Evolutionary conservation across 2,113 vertebrate genomes (phyloP).

Genomic region (Pedetes capensis): DNA sequence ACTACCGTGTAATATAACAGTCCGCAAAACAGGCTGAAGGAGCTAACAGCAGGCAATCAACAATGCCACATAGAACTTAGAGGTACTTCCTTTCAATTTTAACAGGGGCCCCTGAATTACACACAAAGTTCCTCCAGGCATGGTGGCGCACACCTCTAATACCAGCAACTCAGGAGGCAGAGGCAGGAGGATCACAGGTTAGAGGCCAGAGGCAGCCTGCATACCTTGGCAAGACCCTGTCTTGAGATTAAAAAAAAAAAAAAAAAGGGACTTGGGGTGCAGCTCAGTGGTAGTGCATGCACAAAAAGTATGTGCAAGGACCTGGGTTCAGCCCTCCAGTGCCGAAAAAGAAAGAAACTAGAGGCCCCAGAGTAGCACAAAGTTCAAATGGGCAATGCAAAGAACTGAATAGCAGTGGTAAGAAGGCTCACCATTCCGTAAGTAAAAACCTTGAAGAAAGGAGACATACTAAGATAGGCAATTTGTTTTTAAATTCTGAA

Average conservation of each 20-base stretch:
- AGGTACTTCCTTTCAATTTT: conserved; percentile 15
- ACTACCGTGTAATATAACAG: background rate
- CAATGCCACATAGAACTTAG: background rate
- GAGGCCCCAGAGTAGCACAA: background rate
- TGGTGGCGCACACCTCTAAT: too few relatives aligned
- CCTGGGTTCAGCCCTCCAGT: too few relatives aligned
- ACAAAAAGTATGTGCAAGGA: too few relatives aligned
- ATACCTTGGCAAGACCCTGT: too few relatives aligned
- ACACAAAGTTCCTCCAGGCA: too few relatives aligned
- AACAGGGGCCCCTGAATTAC: background rate
- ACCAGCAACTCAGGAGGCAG: too few relatives aligned
- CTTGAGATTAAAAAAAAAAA: too few relatives aligned
- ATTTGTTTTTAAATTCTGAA: conserved; percentile 23
- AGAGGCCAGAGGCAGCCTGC: too few relatives aligned
- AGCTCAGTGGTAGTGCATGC: too few relatives aligned
- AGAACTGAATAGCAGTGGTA: background rate
- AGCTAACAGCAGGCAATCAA: background rate
- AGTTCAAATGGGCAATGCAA: background rate
- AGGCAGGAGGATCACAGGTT: too few relatives aligned
- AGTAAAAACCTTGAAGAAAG: background rate
- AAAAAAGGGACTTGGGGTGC: too few relatives aligned
- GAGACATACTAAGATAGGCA: background rate
- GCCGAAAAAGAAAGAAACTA: too few relatives aligned
- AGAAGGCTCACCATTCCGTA: background rate
- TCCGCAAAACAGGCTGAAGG: background rate